Percentiles rank a stretch among this genome's conserved stretches.
These are phyloP conservation scores for Myotis pilosus DNA, from an alignment of 2,797 vertebrate genomes.

Conservation along the genomic window DNA sequence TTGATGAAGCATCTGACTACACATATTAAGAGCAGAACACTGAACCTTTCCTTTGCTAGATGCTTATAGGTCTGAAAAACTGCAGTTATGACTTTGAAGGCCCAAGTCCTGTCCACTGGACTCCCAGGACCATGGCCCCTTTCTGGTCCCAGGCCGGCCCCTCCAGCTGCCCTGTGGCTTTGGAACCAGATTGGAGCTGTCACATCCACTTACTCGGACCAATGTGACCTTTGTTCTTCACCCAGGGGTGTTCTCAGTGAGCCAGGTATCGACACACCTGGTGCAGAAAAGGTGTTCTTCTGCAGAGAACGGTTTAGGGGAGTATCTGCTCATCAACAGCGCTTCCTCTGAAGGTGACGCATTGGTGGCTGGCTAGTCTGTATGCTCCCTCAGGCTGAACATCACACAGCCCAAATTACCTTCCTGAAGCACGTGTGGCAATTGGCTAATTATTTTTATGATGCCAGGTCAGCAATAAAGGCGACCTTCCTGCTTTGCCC, in stretches of 20 bases:
- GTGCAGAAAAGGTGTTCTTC: neutral
- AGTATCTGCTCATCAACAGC: conserved; percentile 24
- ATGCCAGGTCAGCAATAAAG: conserved; percentile 40
- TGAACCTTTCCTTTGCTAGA: neutral
- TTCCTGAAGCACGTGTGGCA: conserved; percentile 39
- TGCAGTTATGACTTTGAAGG: neutral
- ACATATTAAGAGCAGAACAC: neutral
- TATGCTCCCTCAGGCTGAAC: conserved; percentile 45
- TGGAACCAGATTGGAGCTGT: neutral
- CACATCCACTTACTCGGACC: neutral
- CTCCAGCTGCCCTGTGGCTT: neutral
- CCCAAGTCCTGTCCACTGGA: too few relatives aligned
- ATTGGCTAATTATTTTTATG: conserved; percentile 64
- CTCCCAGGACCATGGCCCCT: neutral
- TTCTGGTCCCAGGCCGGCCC: neutral
- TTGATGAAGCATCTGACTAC: neutral
- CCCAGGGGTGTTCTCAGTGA: conserved; percentile 9
- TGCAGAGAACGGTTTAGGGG: conserved; percentile 2
- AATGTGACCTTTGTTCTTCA: neutral
- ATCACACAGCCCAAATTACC: conserved; percentile 16
- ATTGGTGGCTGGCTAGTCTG: neutral
- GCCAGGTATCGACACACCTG: neutral
- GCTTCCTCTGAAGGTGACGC: neutral
- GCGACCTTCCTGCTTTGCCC: neutral
- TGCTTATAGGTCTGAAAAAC: neutral